A percentile compares a stretch with the other conserved stretches of the same genome.
Conservation (phyloP, 2,888 invertebrate species). For the Carpatolechia fugitivella region DNA sequence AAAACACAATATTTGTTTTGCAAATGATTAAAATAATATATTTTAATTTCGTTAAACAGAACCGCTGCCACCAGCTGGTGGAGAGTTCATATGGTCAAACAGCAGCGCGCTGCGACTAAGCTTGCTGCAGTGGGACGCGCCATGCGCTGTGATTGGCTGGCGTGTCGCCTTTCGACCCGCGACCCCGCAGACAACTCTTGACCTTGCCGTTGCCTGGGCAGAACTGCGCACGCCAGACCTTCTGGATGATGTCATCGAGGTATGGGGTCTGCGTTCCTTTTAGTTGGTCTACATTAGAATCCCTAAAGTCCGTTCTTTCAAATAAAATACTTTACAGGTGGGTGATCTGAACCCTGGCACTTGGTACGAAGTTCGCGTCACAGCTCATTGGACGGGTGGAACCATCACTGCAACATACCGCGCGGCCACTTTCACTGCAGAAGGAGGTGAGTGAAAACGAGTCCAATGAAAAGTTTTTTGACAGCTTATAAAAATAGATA, state of each 20-base stretch:
- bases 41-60: slow-evolving; percentile 50
- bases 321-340: no score
- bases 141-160: slow-evolving; percentile 84
- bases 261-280: slow-evolving; percentile 16
- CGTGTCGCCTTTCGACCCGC: slow-evolving; percentile 74
- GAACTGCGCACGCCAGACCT: slow-evolving; percentile 56
- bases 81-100: slow-evolving; percentile 83
- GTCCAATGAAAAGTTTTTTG: no score
- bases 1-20: no score
- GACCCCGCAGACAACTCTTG: slow-evolving; percentile 18
- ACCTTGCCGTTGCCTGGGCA: slow-evolving; percentile 28
- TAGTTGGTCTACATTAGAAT: background rate
- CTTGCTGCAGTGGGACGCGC: slow-evolving; percentile 85
- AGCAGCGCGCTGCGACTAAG: slow-evolving; percentile 84
- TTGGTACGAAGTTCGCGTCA: slow-evolving; percentile 80
- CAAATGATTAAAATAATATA: no score
- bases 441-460: slow-evolving; percentile 76
- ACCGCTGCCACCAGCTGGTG: slow-evolving; percentile 81
- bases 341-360: slow-evolving; percentile 69
- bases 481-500: background rate
- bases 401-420: slow-evolving; percentile 75
- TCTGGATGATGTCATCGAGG: slow-evolving; percentile 48
- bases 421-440: slow-evolving; percentile 72
- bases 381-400: slow-evolving; percentile 76
- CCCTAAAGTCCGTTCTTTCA: background rate